Percentiles rank a stretch among this genome's conserved stretches.
Evolutionary conservation across 2,113 vertebrate genomes (phyloP).

Genomic region (Otis tarda): DNA sequence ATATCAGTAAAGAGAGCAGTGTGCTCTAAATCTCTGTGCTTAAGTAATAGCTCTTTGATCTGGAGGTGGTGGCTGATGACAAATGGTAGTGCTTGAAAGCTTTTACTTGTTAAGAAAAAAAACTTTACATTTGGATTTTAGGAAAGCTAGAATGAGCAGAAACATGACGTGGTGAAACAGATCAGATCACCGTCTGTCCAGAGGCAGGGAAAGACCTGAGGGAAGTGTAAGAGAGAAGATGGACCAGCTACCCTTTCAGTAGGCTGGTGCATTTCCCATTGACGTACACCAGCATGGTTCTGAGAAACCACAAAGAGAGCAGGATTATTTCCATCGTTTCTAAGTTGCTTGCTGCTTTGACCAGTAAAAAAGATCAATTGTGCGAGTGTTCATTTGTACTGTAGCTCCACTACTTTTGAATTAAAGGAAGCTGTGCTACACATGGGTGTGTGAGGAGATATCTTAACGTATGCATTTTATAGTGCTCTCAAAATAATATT

Average conservation of each 20-base stretch:
- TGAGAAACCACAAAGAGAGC: neutral
- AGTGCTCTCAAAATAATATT: neutral
- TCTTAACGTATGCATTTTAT: neutral
- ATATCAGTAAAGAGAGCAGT: neutral
- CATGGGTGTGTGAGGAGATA: neutral
- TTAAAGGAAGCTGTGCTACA: neutral
- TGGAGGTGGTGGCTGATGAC: neutral
- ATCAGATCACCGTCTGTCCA: neutral
- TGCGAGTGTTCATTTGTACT: neutral
- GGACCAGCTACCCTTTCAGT: neutral
- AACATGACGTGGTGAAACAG: neutral
- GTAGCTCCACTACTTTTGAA: neutral
- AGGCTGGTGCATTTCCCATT: neutral
- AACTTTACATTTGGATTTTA: neutral
- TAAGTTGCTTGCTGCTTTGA: neutral
- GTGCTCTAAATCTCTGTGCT: neutral
- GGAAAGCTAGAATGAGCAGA: neutral
- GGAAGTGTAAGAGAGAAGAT: neutral
- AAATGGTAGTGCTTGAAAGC: neutral
- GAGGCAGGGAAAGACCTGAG: neutral
- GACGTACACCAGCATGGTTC: neutral
- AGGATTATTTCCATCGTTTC: neutral
- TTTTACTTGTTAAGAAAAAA: neutral
- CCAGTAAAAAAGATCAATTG: neutral
- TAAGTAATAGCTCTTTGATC: neutral